Evolutionary conservation across 2,888 invertebrate species (phyloP).

Genomic region (Microctonus brassicae): DNA sequence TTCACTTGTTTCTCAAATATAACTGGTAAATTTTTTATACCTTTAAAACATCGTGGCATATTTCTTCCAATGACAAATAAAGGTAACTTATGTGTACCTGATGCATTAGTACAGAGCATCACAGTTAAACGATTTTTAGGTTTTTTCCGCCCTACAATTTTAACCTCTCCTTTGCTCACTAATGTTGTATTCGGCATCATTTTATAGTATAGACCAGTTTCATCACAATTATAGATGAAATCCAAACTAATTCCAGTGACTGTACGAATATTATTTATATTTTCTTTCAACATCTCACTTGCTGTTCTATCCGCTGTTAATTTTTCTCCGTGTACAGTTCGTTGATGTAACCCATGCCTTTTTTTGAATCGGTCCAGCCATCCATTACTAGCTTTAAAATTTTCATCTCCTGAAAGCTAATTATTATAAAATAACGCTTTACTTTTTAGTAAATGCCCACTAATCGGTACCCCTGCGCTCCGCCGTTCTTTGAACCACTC

Average conservation of each 20-base stretch:
- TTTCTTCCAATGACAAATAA: slow-evolving; percentile 54
- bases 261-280: slow-evolving; percentile 18
- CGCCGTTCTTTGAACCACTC: not conserved
- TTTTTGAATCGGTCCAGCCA: slow-evolving; percentile 34
- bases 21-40: slow-evolving; percentile 12
- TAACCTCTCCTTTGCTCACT: slow-evolving; percentile 35
- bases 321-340: slow-evolving; percentile 12
- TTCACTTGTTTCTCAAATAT: slow-evolving; percentile 23
- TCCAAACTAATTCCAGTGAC: slow-evolving; percentile 16
- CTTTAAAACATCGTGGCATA: slow-evolving; percentile 51
- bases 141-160: slow-evolving; percentile 47
- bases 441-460: not conserved
- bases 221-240: slow-evolving; percentile 46
- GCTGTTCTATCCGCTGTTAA: slow-evolving; percentile 15
- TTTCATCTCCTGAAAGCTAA: not conserved
- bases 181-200: slow-evolving; percentile 26
- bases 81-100: slow-evolving; percentile 52
- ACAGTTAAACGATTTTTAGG: slow-evolving; percentile 51
- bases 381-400: too few species aligned
- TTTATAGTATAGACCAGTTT: slow-evolving; percentile 42
- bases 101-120: slow-evolving; percentile 53
- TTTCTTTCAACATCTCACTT: slow-evolving; percentile 17
- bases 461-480: not conserved
- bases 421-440: slow-evolving; percentile 1
- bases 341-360: slow-evolving; percentile 12